phyloP scores from a whole-genome alignment of 2,113 vertebrate species.

The Camelus bactrianus region DNA sequence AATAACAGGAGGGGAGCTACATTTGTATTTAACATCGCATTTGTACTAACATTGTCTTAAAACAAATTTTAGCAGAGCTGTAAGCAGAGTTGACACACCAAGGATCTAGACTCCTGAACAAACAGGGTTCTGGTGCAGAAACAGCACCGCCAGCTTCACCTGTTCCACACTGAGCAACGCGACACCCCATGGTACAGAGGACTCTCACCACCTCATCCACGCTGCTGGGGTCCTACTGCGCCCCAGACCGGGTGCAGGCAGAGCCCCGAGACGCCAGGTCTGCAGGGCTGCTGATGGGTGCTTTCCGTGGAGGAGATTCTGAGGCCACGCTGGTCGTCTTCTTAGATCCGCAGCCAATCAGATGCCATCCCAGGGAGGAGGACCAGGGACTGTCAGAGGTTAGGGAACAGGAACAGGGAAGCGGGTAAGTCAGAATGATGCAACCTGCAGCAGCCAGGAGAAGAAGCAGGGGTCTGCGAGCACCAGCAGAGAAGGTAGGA shows the following conservation, averaged over 20 bases:
- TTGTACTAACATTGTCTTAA: neutral
- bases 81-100: neutral
- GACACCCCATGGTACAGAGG: neutral
- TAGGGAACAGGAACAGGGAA: neutral
- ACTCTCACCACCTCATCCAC: neutral
- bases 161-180: neutral
- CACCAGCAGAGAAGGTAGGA: neutral
- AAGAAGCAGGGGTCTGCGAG: neutral
- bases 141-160: neutral
- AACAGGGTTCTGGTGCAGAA: neutral
- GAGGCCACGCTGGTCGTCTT: neutral
- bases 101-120: neutral
- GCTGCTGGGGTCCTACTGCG: too few species aligned
- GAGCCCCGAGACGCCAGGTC: neutral
- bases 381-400: neutral
- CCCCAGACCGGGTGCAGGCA: neutral
- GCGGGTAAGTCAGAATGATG: neutral
- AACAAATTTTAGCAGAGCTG: neutral
- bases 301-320: neutral
- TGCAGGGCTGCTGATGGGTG: too few species aligned
- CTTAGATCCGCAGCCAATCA: neutral
- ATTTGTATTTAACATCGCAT: neutral
- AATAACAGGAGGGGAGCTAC: constrained; percentile 3
- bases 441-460: neutral
- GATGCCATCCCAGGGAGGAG: neutral